Evolutionary conservation across 2,113 vertebrate genomes (phyloP).

Genomic region (Opisthocomus hoazin): DNA sequence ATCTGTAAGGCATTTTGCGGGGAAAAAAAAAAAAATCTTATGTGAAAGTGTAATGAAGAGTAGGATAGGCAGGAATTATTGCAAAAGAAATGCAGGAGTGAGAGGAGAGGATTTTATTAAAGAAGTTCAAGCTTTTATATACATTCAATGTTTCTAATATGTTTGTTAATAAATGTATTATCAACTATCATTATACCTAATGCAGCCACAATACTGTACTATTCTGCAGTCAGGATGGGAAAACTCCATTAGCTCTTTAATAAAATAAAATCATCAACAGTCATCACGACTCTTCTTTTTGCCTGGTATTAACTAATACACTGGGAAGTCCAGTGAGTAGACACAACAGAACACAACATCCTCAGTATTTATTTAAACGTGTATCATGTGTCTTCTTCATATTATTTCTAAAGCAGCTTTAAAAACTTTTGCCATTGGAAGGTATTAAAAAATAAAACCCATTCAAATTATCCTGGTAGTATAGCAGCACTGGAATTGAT

Average conservation of each 20-base stretch:
- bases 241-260: conserved; percentile 39
- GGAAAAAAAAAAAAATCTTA: not conserved
- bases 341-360: conserved; percentile 63
- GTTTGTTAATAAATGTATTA: conserved; percentile 67
- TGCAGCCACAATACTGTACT: conserved; percentile 67
- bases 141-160: conserved; percentile 71
- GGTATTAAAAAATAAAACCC: conserved; percentile 62
- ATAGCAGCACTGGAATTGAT: conserved; percentile 75
- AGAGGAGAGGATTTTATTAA: conserved; percentile 46
- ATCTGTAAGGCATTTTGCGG: not conserved
- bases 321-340: conserved; percentile 57
- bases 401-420: conserved; percentile 75
- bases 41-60: not conserved
- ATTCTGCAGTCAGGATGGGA: conserved; percentile 52
- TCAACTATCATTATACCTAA: conserved; percentile 61
- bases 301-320: conserved; percentile 49
- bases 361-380: conserved; percentile 62
- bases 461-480: conserved; percentile 63
- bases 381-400: conserved; percentile 59
- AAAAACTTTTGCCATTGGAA: conserved; percentile 52
- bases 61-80: conserved; percentile 16
- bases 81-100: conserved; percentile 34
- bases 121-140: conserved; percentile 69
- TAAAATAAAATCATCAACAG: conserved; percentile 56
- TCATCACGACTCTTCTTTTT: conserved; percentile 46